Conservation (phyloP, 2,888 invertebrate genomes). For the Lasioglossum marginatum region DNA sequence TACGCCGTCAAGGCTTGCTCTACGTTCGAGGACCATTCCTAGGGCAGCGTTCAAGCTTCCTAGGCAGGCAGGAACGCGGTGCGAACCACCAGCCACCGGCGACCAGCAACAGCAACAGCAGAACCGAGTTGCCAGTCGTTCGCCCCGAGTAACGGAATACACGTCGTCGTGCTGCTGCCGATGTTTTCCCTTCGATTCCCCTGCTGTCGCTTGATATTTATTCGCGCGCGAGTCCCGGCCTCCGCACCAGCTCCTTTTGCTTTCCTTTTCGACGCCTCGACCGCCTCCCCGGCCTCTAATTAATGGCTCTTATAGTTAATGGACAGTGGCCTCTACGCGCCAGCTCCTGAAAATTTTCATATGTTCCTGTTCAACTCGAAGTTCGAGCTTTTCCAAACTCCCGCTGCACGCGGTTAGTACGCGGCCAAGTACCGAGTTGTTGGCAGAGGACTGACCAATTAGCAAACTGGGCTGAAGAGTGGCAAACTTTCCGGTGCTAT, state of each 20-base stretch:
- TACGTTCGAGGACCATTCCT: slow-evolving; percentile 15
- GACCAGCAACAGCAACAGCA: slow-evolving; percentile 29
- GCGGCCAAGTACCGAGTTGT: neutral
- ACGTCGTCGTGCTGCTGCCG: slow-evolving; percentile 60
- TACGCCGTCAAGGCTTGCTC: neutral
- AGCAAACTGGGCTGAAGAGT: neutral
- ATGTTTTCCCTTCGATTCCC: slow-evolving; percentile 71
- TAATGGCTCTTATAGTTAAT: slow-evolving; percentile 7
- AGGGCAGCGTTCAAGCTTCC: neutral
- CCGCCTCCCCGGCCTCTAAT: neutral
- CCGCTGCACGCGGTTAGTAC: neutral
- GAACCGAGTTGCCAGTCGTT: slow-evolving; percentile 50
- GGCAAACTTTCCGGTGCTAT: neutral
- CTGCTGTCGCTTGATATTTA: slow-evolving; percentile 68
- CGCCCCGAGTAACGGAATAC: slow-evolving; percentile 72
- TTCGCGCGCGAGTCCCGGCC: slow-evolving; percentile 43
- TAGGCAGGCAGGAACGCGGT: slow-evolving; percentile 51
- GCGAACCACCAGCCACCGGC: slow-evolving; percentile 50
- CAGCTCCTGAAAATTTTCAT: neutral
- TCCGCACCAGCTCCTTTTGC: slow-evolving; percentile 3
- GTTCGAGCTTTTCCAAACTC: neutral
- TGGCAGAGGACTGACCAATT: neutral
- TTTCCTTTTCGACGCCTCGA: slow-evolving; percentile 21
- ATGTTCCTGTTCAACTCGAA: neutral
- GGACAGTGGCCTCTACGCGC: neutral